These are phyloP conservation scores for Xylota sylvarum DNA, from an alignment of 2,888 invertebrate species.

Conservation along the genomic window DNA sequence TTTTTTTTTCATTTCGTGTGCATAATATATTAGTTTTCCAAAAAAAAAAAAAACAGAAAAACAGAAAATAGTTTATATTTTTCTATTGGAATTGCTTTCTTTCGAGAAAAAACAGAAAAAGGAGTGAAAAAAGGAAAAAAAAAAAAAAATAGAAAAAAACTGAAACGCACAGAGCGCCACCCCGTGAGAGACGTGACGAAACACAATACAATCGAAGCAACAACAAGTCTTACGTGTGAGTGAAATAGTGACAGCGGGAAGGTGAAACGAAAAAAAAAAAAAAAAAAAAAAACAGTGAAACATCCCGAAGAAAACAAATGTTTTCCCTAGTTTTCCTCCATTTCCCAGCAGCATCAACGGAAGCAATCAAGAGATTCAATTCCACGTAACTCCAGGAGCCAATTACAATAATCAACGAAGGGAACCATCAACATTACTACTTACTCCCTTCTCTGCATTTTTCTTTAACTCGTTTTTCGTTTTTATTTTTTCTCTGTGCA, in stretches of 20 bases:
- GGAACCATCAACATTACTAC: constrained; percentile 18
- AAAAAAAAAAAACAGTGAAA: constrained; percentile 46
- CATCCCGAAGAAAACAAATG: constrained; percentile 68
- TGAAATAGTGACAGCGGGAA: constrained; percentile 52
- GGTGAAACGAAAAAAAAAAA: background rate
- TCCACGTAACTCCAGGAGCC: constrained; percentile 35
- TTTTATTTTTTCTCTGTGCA: constrained; percentile 51
- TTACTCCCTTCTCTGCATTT: constrained; percentile 61
- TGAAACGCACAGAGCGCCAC: constrained; percentile 58
- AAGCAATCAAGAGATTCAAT: constrained; percentile 33
- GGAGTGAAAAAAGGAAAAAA: constrained; percentile 10
- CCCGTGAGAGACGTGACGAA: constrained; percentile 55
- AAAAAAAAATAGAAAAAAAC: constrained; percentile 35
- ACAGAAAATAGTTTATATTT: constrained; percentile 48
- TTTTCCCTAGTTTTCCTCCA: constrained; percentile 62
- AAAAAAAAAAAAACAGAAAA: constrained; percentile 22
- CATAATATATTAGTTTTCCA: constrained; percentile 2
- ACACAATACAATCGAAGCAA: constrained; percentile 53
- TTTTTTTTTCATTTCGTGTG: constrained; percentile 15
- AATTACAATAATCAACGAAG: constrained; percentile 25
- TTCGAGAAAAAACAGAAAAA: constrained; percentile 40
- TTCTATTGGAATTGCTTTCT: constrained; percentile 66
- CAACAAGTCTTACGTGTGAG: constrained; percentile 49
- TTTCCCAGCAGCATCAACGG: constrained; percentile 23
- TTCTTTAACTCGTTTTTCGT: constrained; percentile 50